phyloP scores from a whole-genome alignment of 2,113 vertebrate species.

The Urocynchramus pylzowi region DNA sequence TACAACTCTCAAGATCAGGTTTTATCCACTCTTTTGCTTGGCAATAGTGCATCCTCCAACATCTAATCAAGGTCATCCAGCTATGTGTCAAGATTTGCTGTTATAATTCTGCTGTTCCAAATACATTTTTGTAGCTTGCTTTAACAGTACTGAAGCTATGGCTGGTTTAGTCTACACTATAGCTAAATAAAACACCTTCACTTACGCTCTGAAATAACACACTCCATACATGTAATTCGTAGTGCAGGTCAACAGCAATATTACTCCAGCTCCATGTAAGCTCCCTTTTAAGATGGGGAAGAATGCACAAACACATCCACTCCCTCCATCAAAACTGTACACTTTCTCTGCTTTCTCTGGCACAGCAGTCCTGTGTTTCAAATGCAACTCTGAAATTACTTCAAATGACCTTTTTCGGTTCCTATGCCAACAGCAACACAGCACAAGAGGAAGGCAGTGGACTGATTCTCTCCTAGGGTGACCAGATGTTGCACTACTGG shows the following conservation, averaged over 20 bases:
- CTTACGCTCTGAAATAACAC: neutral
- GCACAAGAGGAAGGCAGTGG: neutral
- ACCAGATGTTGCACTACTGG: conserved; percentile 4
- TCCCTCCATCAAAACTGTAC: neutral
- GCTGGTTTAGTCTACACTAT: neutral
- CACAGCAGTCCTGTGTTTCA: neutral
- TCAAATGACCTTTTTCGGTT: neutral
- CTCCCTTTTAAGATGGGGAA: neutral
- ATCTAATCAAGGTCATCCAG: neutral
- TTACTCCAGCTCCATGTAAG: neutral
- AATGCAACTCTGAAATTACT: conserved; percentile 35
- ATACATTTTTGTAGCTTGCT: neutral
- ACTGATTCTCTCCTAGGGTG: neutral
- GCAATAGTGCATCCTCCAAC: neutral
- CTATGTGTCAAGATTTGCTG: neutral
- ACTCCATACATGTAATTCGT: neutral
- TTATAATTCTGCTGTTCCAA: neutral
- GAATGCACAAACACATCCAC: neutral
- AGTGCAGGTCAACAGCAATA: neutral
- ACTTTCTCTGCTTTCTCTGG: neutral
- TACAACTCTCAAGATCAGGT: neutral
- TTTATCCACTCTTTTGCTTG: neutral
- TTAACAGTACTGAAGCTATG: neutral
- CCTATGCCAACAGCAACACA: conserved; percentile 15
- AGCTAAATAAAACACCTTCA: neutral